Base-by-base conservation (phyloP, 2,888 invertebrate species). In the Hirtodrosophila trivittata region DNA sequence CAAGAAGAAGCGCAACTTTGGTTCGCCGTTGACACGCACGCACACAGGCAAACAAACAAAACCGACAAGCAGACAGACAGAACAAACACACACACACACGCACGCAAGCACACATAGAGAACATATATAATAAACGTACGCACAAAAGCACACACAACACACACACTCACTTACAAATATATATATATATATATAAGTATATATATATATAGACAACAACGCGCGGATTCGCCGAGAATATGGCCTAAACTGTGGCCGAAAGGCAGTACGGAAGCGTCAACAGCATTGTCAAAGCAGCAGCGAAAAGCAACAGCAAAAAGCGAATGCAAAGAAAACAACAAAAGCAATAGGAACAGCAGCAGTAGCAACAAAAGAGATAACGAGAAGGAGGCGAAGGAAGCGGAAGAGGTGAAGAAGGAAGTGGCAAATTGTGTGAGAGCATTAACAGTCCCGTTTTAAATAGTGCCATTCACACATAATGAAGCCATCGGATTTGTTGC, bases 401-500 rank as follows among this genome's bases (percentile, higher is more conserved):
- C 18, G 6, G 9, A 35, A 30, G 13, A 35, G 10, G 3, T 7
- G 2, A 35, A 9, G 14, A 13, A 35, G 14, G 7, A 35, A 38
- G 9, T 9, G 5, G 25, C 25, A 25, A 25, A 25, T 3, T 25
- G 25, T 4, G 16, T 21, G 14, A 42, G 32, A 18, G 28, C 26
- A 46, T 12, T 45, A 13, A 52, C 41, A 45, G 39, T 30, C 30
- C 46, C 54, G 18, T 32, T 64, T 46, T 21, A 30, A 47, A 28
- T 37, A 43, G 65, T 64, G 33, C 32, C 45, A 63, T 41, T 47
- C 35, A 51, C 41, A 70, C 66, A 77, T 50, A 71, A 89, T 89
- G 88, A 89, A 89, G 80, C 88, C 88, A 72, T 89, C 88, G 69
- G 88, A 89, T 78, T 81, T 89, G 70, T 64, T 89, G 78, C 71